These are phyloP conservation scores for Cryptocephalus primarius DNA, from an alignment of 2,888 invertebrate species.

Conservation along the genomic window DNA sequence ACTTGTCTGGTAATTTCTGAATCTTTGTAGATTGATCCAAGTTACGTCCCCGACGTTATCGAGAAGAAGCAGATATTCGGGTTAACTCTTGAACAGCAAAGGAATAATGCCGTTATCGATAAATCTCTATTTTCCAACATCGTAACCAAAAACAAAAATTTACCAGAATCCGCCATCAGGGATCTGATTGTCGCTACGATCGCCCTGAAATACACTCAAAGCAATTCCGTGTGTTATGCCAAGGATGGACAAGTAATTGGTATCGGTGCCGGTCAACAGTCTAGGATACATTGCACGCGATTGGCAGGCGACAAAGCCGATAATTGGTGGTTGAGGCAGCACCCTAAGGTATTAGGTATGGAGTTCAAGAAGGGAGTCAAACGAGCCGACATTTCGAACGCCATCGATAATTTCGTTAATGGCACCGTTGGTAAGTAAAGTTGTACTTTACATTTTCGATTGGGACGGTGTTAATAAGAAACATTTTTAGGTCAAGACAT, in stretches of 20 bases:
- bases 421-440: conserved; percentile 69
- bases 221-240: conserved; percentile 96
- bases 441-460: neutral
- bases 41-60: conserved; percentile 66
- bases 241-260: conserved; percentile 82
- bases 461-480: neutral
- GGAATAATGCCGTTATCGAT: conserved; percentile 81
- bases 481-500: conserved; percentile 60
- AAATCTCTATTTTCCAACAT: conserved; percentile 67
- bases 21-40: conserved; percentile 61
- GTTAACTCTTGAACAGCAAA: conserved; percentile 71
- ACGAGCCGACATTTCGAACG: conserved; percentile 88
- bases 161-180: conserved; percentile 67
- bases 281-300: conserved; percentile 90
- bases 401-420: conserved; percentile 89
- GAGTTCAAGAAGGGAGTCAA: conserved; percentile 77
- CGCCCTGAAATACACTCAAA: conserved; percentile 94
- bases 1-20: neutral
- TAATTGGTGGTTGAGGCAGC: conserved; percentile 95
- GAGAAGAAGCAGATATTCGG: conserved; percentile 82
- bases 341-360: conserved; percentile 74
- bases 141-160: conserved; percentile 55
- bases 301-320: conserved; percentile 95
- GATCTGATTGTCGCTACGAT: conserved; percentile 94
- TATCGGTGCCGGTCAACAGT: conserved; percentile 98